These are phyloP conservation scores for Megaceryle maxima DNA, from an alignment of 2,113 vertebrate genomes.

Conservation along the genomic window DNA sequence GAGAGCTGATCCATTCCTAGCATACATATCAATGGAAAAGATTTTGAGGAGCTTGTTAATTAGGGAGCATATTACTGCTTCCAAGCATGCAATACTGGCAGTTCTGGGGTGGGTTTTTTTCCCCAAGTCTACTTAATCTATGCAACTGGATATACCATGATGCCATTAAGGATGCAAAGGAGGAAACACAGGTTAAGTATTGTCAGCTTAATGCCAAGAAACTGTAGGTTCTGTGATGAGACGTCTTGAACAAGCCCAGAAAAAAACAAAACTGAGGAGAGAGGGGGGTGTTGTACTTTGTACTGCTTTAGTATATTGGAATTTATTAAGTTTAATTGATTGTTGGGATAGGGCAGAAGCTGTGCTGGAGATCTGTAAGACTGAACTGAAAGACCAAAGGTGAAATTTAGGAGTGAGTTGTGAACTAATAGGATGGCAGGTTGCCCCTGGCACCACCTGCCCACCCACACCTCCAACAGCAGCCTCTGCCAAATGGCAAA, in stretches of 20 bases:
- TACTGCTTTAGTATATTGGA: background rate
- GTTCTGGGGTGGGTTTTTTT: background rate
- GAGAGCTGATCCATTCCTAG: background rate
- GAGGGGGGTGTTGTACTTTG: background rate
- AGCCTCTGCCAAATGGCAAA: background rate
- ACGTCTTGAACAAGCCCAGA: constrained; percentile 3
- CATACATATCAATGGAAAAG: background rate
- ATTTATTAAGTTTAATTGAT: constrained; percentile 44
- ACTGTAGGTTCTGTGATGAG: constrained; percentile 9
- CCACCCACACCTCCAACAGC: background rate
- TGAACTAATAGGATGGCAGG: background rate
- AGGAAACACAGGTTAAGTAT: background rate
- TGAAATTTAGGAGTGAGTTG: background rate
- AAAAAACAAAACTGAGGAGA: background rate
- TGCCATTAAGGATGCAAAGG: constrained; percentile 26
- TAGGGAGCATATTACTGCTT: background rate
- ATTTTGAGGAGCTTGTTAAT: background rate
- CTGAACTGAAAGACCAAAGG: background rate
- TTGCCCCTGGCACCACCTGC: background rate
- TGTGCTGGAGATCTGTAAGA: background rate
- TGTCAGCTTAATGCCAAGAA: constrained; percentile 41
- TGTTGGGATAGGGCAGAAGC: background rate
- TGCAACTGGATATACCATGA: background rate
- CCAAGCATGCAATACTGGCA: background rate
- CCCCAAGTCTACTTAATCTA: background rate